These are phyloP conservation scores for Syritta pipiens DNA, from an alignment of 2,888 invertebrate species.

Conservation along the genomic window DNA sequence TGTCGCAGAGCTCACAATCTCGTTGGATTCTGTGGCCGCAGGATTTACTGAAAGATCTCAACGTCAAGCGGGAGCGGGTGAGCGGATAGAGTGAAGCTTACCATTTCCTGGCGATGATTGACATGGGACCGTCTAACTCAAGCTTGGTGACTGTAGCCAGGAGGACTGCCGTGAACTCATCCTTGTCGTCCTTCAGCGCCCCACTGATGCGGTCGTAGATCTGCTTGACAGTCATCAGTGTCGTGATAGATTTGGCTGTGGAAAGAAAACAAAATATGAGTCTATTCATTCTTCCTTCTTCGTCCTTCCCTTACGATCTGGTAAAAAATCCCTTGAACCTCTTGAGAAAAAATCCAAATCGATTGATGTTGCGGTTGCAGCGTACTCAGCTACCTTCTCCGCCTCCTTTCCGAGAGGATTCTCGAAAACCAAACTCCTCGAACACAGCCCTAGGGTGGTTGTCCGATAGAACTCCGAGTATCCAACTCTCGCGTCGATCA, in stretches of 20 bases:
- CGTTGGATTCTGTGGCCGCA: constrained; percentile 71
- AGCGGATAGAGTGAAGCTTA: constrained; percentile 70
- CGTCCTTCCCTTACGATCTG: constrained; percentile 77
- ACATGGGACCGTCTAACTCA: constrained; percentile 83
- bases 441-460: constrained; percentile 80
- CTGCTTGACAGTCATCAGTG: constrained; percentile 82
- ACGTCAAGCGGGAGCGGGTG: not conserved
- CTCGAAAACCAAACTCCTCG: constrained; percentile 85
- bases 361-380: constrained; percentile 54
- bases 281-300: no score
- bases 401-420: constrained; percentile 86
- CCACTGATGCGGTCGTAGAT: constrained; percentile 80
- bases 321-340: constrained; percentile 72
- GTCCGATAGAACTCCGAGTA: constrained; percentile 81
- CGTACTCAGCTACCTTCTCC: constrained; percentile 78
- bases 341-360: constrained; percentile 70
- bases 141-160: constrained; percentile 85
- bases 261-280: no score
- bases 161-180: constrained; percentile 86
- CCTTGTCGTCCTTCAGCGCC: constrained; percentile 77
- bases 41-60: constrained; percentile 71
- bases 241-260: constrained; percentile 81
- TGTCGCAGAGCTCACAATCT: constrained; percentile 71
- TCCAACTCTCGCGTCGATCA: constrained; percentile 84
- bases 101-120: constrained; percentile 79